phyloP scores from a whole-genome alignment of 2,888 invertebrate genomes.

The Bimastos eiseni region DNA sequence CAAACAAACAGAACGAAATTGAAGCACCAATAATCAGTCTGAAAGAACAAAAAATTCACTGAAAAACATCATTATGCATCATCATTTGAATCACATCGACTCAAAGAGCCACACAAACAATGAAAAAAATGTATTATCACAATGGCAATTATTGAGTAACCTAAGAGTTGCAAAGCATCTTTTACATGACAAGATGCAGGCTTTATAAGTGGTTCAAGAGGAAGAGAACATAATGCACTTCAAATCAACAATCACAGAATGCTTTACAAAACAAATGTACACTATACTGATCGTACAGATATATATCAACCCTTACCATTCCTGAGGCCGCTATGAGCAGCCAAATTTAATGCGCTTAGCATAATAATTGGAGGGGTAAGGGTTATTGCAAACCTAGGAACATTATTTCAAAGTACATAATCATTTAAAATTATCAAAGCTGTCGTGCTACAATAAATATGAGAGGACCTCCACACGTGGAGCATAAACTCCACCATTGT shows the following conservation, averaged over 20 bases:
- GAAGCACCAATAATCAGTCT: slow-evolving; percentile 30
- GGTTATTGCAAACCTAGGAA: background rate
- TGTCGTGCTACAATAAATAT: background rate
- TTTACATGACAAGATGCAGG: background rate
- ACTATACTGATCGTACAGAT: background rate
- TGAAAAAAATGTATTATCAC: background rate
- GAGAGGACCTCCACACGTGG: background rate
- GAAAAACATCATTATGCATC: background rate
- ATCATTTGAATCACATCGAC: background rate
- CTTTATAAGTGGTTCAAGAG: background rate
- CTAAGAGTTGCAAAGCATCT: background rate
- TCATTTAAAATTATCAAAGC: background rate
- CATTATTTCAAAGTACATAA: background rate
- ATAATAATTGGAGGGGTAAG: too few species aligned
- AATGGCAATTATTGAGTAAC: background rate
- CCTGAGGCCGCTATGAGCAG: too few species aligned
- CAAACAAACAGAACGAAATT: slow-evolving; percentile 27
- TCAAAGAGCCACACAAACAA: background rate
- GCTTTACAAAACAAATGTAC: background rate
- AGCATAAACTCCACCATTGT: too few species aligned
- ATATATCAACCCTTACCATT: too few species aligned
- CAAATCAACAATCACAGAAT: background rate
- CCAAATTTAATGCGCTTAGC: too few species aligned
- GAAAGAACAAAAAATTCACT: background rate
- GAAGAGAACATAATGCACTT: background rate